Conservation (phyloP, 1,140 invertebrate genomes). For the Lucilia sericata region DNA sequence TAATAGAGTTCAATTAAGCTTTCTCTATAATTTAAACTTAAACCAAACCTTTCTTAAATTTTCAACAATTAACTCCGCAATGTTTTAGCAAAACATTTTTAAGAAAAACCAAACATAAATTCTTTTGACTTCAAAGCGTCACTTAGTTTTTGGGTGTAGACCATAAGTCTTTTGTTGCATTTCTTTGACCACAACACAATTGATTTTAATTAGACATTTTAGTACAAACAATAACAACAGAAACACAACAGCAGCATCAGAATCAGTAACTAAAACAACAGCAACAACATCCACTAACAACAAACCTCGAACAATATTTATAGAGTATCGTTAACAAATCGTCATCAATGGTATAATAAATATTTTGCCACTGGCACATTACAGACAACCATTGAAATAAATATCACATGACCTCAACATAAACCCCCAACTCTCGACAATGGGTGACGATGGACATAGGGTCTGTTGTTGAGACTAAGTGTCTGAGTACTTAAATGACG, state of each 20-base stretch:
- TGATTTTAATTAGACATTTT: constrained; percentile 29
- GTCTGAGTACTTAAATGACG: neutral
- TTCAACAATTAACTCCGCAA: too few species aligned
- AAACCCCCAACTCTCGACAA: neutral
- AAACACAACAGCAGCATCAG: neutral
- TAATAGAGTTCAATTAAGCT: too few species aligned
- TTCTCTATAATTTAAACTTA: too few species aligned
- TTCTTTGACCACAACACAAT: constrained; percentile 11
- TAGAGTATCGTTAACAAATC: constrained; percentile 29
- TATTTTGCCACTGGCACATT: constrained; percentile 26
- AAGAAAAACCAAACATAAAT: neutral
- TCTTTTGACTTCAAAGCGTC: neutral
- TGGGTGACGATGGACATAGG: neutral
- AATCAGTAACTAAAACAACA: neutral
- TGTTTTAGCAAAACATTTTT: too few species aligned
- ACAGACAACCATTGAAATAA: constrained; percentile 26
- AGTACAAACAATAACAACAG: neutral
- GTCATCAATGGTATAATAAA: constrained; percentile 24
- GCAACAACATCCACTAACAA: neutral
- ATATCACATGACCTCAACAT: constrained; percentile 23
- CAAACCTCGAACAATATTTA: constrained; percentile 13
- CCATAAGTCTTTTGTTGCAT: constrained; percentile 7
- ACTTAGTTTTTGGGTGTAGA: neutral
- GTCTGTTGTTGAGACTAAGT: neutral
- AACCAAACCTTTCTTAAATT: too few species aligned